Evolutionary conservation across 2,888 invertebrate species (phyloP).

Genomic region (Abscondita cerata): DNA sequence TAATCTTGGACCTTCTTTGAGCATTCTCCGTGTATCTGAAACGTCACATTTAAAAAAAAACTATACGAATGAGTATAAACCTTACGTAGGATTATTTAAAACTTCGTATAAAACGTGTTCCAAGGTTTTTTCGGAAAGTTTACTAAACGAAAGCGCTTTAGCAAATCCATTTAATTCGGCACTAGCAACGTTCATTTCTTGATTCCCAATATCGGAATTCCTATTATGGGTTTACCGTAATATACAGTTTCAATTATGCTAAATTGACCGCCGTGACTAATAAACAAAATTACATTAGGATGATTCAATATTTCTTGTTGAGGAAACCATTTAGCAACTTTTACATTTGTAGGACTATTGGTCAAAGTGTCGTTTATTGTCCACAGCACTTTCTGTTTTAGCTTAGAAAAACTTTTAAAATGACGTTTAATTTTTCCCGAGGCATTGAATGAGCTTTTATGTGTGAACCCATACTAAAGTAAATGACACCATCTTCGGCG

Average conservation of each 20-base stretch:
- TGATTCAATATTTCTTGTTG: conserved; percentile 26
- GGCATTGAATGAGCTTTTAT: conserved; percentile 57
- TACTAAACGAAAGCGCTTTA: conserved; percentile 49
- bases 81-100: conserved; percentile 47
- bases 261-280: conserved; percentile 24
- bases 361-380: conserved; percentile 44
- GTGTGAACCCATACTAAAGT: conserved; percentile 67
- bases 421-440: conserved; percentile 38
- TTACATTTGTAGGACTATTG: conserved; percentile 16
- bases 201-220: conserved; percentile 61
- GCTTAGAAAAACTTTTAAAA: conserved; percentile 49
- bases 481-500: conserved; percentile 62
- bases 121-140: conserved; percentile 49
- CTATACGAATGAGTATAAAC: background rate
- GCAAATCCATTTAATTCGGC: conserved; percentile 51
- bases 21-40: conserved; percentile 3
- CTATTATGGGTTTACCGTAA: conserved; percentile 54
- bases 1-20: background rate
- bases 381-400: conserved; percentile 53
- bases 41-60: background rate
- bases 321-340: conserved; percentile 24
- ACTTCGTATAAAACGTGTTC: conserved; percentile 44
- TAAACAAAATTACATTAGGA: conserved; percentile 26
- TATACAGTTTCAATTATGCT: conserved; percentile 24
- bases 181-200: conserved; percentile 58